These are phyloP conservation scores for Ascidia mentula DNA, from an alignment of 23 tunicate genomes.

Conservation along the genomic window DNA sequence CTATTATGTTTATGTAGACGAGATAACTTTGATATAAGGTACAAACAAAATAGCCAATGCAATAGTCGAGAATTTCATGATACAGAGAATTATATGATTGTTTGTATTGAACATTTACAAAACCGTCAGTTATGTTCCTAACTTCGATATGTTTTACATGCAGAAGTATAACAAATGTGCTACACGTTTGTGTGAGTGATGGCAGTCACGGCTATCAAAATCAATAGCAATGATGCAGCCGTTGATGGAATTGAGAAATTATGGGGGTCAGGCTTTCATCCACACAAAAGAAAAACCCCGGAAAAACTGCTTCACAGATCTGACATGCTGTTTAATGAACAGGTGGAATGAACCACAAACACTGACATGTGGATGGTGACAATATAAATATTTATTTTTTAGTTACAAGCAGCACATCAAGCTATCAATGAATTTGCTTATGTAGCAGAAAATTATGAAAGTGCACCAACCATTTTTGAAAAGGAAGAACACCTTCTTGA, in stretches of 20 bases:
- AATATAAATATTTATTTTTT: not conserved
- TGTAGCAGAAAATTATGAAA: conserved; percentile 7
- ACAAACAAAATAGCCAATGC: too few relatives aligned
- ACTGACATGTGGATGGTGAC: not conserved
- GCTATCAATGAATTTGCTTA: not conserved
- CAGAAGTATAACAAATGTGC: too few relatives aligned
- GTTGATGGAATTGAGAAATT: not conserved
- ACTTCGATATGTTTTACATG: too few relatives aligned
- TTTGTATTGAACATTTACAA: too few relatives aligned
- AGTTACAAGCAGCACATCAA: not conserved
- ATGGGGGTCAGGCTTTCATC: conserved; percentile 48
- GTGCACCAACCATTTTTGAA: not conserved
- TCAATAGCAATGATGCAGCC: not conserved
- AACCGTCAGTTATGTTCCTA: too few relatives aligned
- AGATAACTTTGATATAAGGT: too few relatives aligned
- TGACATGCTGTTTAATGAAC: conserved; percentile 41
- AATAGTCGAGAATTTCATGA: too few relatives aligned
- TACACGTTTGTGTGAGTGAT: too few relatives aligned
- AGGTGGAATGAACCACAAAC: conserved; percentile 13
- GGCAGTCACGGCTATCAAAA: too few relatives aligned
- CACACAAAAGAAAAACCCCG: conserved; percentile 12
- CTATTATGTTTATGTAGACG: too few relatives aligned
- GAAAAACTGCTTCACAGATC: conserved; percentile 33
- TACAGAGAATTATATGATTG: too few relatives aligned
- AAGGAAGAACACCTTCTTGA: not conserved